Evolutionary conservation across 2,113 vertebrate species (phyloP).

Genomic region (Gnathonemus longibarbis): DNA sequence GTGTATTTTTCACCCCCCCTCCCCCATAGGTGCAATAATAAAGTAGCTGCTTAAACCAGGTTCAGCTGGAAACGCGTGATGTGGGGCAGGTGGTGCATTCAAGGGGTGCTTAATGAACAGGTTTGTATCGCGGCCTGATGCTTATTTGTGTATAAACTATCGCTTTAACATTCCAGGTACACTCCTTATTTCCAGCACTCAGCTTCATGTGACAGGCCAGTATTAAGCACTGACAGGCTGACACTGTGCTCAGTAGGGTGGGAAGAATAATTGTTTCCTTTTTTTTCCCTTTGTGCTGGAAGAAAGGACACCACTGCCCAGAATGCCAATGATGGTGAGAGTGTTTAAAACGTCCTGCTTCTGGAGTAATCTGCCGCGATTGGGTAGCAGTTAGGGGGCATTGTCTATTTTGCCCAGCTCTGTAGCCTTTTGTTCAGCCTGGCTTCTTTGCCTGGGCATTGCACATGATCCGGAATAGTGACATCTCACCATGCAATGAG

Average conservation of each 20-base stretch:
- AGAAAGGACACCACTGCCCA: slow-evolving; percentile 27
- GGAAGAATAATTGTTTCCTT: slow-evolving; percentile 43
- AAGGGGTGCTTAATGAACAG: slow-evolving; percentile 63
- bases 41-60: slow-evolving; percentile 53
- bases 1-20: slow-evolving; percentile 57
- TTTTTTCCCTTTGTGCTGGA: slow-evolving; percentile 31
- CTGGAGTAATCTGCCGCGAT: neutral
- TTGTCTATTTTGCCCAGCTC: neutral
- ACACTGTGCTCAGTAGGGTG: slow-evolving; percentile 32
- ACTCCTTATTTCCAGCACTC: slow-evolving; percentile 65
- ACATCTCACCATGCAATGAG: neutral
- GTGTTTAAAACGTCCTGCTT: slow-evolving; percentile 20
- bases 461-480: neutral
- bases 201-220: slow-evolving; percentile 57
- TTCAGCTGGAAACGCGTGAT: slow-evolving; percentile 52
- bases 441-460: neutral
- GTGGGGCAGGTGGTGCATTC: slow-evolving; percentile 45
- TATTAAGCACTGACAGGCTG: slow-evolving; percentile 60
- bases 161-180: slow-evolving; percentile 69
- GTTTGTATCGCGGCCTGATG: slow-evolving; percentile 40
- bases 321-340: slow-evolving; percentile 31
- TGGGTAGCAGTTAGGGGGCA: neutral
- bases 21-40: slow-evolving; percentile 62
- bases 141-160: slow-evolving; percentile 60
- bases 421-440: neutral